Base-by-base conservation (phyloP, 2,888 invertebrate genomes). In the Drosophila parthenogenetica region DNA sequence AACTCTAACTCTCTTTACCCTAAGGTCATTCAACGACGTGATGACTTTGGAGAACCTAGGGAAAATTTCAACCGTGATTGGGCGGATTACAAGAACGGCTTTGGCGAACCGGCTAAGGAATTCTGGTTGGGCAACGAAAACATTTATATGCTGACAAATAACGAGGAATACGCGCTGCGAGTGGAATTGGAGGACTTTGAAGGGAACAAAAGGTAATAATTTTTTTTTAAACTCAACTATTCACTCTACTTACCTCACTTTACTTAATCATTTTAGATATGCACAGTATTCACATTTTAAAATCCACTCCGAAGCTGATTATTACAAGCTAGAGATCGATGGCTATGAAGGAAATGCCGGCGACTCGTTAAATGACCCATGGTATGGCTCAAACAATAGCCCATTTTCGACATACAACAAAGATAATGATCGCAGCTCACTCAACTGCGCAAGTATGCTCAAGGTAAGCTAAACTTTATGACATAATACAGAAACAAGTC, bases 41-140 rank as follows among this genome's bases (percentile, higher is more conserved):
- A 97, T 89, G 97, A 98, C 91, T 97, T 95, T 90, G 97, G 97
- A 0, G 95, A 97, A 19, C 96, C 97, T 0, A 94, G 97, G 0
- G 97, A 97, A 92, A 97, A 97, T 91, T 98, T 98, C 93, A 97
- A 97, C 92, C 93, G 97, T 1, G 97, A 97, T 91, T 98, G 98
- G 97, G 95, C 96, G 63, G 97, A 98, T 89, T 98, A 98, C 92
- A 97, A 97, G 91, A 97, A 97, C 90, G 98, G 98, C 1, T 98
- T 98, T 90, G 98, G 97, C 3, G 97, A 98, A 93, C 96, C 97
- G 0, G 95, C 95, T 77, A 95, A 96, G 90, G 97, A 98, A 91
- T 97, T 98, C 92, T 98, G 97, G 97, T 94, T 98, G 25, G 98
- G 98, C 55, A 98, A 98, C 90, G 97, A 98, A 91, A 98, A 98